Base-by-base conservation (phyloP, 2,113 vertebrate genomes). In the Hippolais icterina region DNA sequence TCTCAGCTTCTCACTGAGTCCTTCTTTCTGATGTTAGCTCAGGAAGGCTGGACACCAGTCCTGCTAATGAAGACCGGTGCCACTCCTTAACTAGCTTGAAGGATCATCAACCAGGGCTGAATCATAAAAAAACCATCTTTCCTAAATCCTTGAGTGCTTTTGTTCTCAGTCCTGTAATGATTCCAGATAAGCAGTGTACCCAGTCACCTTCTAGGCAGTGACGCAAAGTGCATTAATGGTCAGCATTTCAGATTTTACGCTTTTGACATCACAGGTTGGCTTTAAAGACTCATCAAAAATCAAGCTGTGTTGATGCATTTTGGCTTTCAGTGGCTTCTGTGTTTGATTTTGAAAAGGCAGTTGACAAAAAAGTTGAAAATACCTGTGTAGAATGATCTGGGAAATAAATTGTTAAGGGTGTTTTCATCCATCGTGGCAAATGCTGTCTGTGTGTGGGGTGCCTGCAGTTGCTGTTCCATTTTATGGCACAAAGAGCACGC, bases 31-130 rank as follows among this genome's bases (percentile, higher is more conserved):
- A 4, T 24, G 22, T 49, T 57, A 39, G 57, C 53, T 83, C 1
- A 0, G 76, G 57, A 66, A 78, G 64, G 52, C 72, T 95, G 94
- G 61, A 47, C 2, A 5, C 75, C 11, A 15, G 80, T 81, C 50
- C 39, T 64, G 68, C 76, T 93, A 27, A 47, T 94, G 87, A 86
- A 72, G 61, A 44, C 88, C 18, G 3, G 54, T 56, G 93, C 96
- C 97, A 95, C 96, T 97, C 97, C 97, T 98, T 97, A 90, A 54
- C 72, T 70, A 47, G 68, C 96, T 64, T 11, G 70, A 35, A 60
- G 52, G 92, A 91, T 69, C 75, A 75, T 70, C 54, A 82, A 13
- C 56, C 79, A 12, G 65, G 64, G 77, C 80, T 93, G 63, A 11
- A 1, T 61, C 46, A 19, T 9, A 69, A 57, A 72, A 61, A 59